Evolutionary conservation across 2,888 invertebrate genomes (phyloP), one percentile per base, ranked within the genome.

Genomic region (Dendrolimus houi): DNA sequence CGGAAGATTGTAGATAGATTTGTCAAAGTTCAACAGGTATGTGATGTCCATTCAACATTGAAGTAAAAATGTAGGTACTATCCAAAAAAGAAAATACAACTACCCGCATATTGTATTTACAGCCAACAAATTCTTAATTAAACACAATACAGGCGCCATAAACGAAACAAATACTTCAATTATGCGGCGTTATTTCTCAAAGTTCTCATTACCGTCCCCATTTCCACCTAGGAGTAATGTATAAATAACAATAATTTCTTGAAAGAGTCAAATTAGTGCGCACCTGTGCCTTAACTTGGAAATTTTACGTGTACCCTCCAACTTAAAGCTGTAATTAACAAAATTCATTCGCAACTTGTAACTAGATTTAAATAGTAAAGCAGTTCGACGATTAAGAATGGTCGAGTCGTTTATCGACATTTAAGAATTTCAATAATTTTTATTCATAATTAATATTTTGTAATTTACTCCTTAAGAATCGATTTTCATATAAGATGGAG

Each of bases 321-420:
- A 85, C 83, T 87, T 82, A 79, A 47, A 47, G 78, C 79, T 80
- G 85, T 88, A 88, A 89, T 89, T 87, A 85, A 87, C 87, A 87
- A 87, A 89, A 89, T 87, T 87, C 87, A 88, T 88, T 88, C 87
- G 81, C 77, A 88, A 89, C 87, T 89, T 87, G 85, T 89, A 90
- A 90, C 89, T 85, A 79, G 87, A 88, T 90, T 90, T 88, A 87
- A 87, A 87, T 87, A 87, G 88, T 87, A 86, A 85, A 83, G 81
- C 78, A 73, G 75, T 73, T 71, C 68, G 71, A 64, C n/a, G 41
- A 13, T n/a, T 52, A 29, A 53, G 53, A 53, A 56, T 56, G 42
- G 1, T 42, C 41, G 29, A 47, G 54, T 9, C 9, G 41, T 13
- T n/a, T 53, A n/a, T 7, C 53, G 53, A n/a, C 17, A 14, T 17